Percentiles rank a stretch among this genome's conserved stretches.
Evolutionary conservation across 2,797 vertebrate genomes (phyloP).

Genomic region (Phalloptychus januarius): DNA sequence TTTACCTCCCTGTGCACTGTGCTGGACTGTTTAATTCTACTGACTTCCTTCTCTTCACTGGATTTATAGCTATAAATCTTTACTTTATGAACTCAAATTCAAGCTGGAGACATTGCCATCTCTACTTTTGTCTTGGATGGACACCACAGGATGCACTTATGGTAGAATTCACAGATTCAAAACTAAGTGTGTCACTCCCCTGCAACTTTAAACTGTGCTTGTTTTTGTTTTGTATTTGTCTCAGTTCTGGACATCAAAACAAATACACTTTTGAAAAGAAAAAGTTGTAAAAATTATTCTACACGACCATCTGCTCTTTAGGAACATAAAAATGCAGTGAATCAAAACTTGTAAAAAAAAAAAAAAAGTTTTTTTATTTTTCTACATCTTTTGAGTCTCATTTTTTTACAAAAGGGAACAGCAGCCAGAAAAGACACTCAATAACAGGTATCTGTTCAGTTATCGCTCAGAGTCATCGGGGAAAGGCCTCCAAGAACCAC

Average conservation of each 20-base stretch:
- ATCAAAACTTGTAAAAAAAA: slow-evolving; percentile 4
- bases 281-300: neutral
- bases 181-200: neutral
- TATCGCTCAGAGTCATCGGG: neutral
- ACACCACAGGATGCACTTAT: neutral
- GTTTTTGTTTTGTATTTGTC: neutral
- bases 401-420: neutral
- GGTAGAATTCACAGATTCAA: neutral
- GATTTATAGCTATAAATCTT: neutral
- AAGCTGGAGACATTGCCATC: neutral
- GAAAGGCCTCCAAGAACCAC: neutral
- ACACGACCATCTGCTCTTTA: neutral
- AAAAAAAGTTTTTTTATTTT: neutral
- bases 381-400: slow-evolving; percentile 4
- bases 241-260: neutral
- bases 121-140: neutral
- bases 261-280: neutral
- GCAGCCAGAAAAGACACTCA: slow-evolving; percentile 34
- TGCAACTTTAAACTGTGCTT: neutral
- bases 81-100: neutral
- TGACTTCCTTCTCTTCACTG: neutral
- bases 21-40: neutral
- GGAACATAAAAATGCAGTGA: neutral
- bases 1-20: neutral
- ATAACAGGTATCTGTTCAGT: slow-evolving; percentile 16